Base-by-base conservation (phyloP, 2,113 vertebrate genomes). In the Siphamia tubifer region DNA sequence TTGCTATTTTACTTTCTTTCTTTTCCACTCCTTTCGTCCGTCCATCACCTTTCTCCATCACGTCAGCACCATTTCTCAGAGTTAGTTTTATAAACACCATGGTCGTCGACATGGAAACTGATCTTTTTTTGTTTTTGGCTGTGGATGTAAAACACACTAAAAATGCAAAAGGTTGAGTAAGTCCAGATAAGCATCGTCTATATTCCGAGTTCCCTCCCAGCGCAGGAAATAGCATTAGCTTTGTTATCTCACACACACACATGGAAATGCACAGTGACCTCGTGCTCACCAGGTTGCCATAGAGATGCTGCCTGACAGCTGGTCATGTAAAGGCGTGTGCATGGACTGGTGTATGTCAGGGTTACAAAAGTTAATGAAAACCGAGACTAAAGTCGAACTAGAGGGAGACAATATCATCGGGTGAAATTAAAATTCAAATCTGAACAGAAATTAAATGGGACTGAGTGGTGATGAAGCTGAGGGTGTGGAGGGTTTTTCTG, bases 211-310 rank as follows among this genome's bases (percentile, higher is more conserved):
- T 74, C 68, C 81, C 77, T 81, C 81, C 73, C 74, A 63, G 83
- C 49, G 77, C 68, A 87, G 83, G 80, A 89, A 92, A 90, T 88
- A 40, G 45, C 63, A 90, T 92, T 90, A 92, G 56, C 84, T 68
- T 61, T 68, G 61, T 68, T 71, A 61, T 73, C 70, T 61, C 68
- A 20, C 39, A 48, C 68, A 40, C 68, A 51, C 63, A 62, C 74
- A 74, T 57, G 52, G 43, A 56, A 34, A 57, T 52, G 49, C 81
- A 79, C 60, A 60, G 66, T 81, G 82, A 84, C 78, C 77, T 82
- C 68, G 68, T 47, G 12, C 61, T 77, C 69, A 32, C 44, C 49
- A 68, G 73, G 89, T 91, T 90, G 57, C 89, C 81, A 89, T 91
- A 71, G 89, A 66, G 80, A 90, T 60, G 24, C 44, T 38, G 44